Evolutionary conservation across 2,888 invertebrate genomes (phyloP).

Genomic region (Cheilosia urbana): DNA sequence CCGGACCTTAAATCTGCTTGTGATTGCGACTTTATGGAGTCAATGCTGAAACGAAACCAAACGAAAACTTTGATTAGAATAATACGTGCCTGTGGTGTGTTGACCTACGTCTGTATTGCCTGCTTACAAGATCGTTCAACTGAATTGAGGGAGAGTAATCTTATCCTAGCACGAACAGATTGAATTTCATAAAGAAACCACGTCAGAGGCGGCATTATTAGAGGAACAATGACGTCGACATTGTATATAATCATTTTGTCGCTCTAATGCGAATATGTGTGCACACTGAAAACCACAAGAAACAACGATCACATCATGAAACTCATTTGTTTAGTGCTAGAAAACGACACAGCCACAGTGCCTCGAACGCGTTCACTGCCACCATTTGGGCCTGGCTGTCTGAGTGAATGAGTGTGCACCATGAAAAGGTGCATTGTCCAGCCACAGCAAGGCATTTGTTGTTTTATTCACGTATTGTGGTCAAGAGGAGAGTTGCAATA

Average conservation of each 20-base stretch:
- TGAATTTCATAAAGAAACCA: constrained; percentile 26
- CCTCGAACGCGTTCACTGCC: constrained; percentile 55
- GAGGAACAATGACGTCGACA: constrained; percentile 62
- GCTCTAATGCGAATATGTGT: neutral
- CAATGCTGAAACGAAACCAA: constrained; percentile 51
- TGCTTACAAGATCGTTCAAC: constrained; percentile 54
- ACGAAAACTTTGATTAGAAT: constrained; percentile 34
- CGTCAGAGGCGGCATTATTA: constrained; percentile 40
- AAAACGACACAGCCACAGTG: constrained; percentile 28
- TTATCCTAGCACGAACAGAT: constrained; percentile 39
- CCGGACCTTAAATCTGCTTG: constrained; percentile 62
- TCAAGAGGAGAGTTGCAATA: constrained; percentile 46
- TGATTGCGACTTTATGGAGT: constrained; percentile 31
- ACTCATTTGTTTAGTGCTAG: constrained; percentile 47
- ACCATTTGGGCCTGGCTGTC: constrained; percentile 23
- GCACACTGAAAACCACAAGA: constrained; percentile 19
- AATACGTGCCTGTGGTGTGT: neutral
- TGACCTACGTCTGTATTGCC: constrained; percentile 5
- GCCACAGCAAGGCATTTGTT: neutral
- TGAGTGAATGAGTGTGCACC: constrained; percentile 8
- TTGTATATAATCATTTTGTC: constrained; percentile 32
- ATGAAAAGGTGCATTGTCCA: constrained; percentile 53
- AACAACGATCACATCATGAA: constrained; percentile 37
- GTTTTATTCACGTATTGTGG: constrained; percentile 33
- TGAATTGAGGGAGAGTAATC: constrained; percentile 18